Evolutionary conservation across 2,888 invertebrate genomes (phyloP), one percentile per base, ranked within the genome.

Genomic region (Ellobium chinense): DNA sequence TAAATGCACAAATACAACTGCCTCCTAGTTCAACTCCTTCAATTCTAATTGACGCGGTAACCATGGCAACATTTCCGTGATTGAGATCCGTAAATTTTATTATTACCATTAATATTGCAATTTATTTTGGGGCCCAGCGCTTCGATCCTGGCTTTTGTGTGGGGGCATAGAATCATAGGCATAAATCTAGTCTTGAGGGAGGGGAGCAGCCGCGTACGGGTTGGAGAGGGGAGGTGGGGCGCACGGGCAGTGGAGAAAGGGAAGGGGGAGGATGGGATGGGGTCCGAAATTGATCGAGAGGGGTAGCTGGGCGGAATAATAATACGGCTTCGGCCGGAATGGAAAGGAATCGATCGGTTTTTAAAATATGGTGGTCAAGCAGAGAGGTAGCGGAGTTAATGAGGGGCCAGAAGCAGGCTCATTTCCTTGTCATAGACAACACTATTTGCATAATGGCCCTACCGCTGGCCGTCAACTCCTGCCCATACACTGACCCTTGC

Each of bases 31-130:
- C 73, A 80, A 74, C 68, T 77, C 79, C 82, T 82, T 82, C 77
- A 82, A 80, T 82, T 82, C 80, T 82, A 82, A 82, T 82, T 82
- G 82, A 82, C 82, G 65, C 77, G 34, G 77, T 82, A 70, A 37
- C 82, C 80, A 82, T 82, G 80, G 80, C 80, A 82, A 82, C 82
- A 69, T 72, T 82, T 82, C 80, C 82, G 82, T 82, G 82, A 82
- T 79, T 82, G 82, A 73, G 82, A 76, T 73, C 82, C 80, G 80
- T 82, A 82, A 82, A 82, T 77, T 82, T 80, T 82, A 82, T 82
- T 82, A 82, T 82, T 80, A 82, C 82, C 82, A 82, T 82, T 82
- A 82, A 82, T 82, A 82, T 82, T 82, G 82, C 82, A 82, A 82
- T 77, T 82, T 82, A 79, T 76, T 75, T 75, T 65, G 78, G 74